Conservation (phyloP, 2,113 vertebrate species). For the Aphyosemion australe region DNA sequence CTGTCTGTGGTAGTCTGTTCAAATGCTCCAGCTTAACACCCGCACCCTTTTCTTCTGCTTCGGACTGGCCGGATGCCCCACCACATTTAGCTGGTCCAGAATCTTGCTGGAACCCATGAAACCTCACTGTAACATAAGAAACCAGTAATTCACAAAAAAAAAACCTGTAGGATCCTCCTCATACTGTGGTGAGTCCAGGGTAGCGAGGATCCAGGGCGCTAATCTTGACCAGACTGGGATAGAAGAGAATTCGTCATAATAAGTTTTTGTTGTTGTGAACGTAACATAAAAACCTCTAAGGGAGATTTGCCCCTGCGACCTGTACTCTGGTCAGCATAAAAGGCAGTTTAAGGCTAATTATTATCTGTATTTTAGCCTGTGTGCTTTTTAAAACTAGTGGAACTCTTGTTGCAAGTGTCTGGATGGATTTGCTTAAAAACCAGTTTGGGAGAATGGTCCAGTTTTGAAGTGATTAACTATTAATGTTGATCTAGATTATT, state of each 20-base stretch:
- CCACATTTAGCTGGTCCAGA: conserved; percentile 52
- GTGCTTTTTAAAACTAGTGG: no score
- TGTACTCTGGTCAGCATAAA: no score
- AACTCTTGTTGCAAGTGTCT: not conserved
- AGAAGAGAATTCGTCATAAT: not conserved
- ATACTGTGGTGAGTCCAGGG: conserved; percentile 1
- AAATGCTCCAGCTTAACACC: conserved; percentile 16
- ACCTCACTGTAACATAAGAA: conserved; percentile 51
- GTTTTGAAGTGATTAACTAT: not conserved
- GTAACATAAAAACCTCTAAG: no score
- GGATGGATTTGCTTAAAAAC: not conserved
- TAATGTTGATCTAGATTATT: not conserved
- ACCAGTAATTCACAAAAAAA: conserved; percentile 52
- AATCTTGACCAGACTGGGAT: not conserved
- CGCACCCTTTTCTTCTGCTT: conserved; percentile 25
- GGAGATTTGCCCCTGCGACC: no score
- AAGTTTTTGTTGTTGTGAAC: no score
- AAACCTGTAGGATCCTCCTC: conserved; percentile 26
- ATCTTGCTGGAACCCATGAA: conserved; percentile 42
- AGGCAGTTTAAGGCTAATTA: no score
- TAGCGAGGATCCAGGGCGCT: not conserved
- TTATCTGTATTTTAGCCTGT: no score
- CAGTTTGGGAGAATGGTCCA: not conserved
- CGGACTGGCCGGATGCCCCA: conserved; percentile 47
- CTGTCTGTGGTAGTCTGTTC: conserved; percentile 23